Conservation (phyloP, 2,797 vertebrate species). For the Chelonia mydas region DNA sequence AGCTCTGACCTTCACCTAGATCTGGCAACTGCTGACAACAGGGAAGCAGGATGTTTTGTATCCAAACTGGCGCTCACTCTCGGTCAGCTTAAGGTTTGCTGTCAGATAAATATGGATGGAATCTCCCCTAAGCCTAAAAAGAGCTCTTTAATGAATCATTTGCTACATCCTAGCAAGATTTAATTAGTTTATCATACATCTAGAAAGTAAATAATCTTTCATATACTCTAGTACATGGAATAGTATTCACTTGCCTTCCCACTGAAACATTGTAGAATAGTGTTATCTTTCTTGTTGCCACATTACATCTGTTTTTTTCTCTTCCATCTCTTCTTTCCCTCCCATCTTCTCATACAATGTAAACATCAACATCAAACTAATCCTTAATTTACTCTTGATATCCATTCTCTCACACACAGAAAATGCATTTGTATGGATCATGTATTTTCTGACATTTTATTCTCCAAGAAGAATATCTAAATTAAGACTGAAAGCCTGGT, state of each 20-base stretch:
- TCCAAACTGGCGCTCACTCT: neutral
- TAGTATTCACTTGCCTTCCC: neutral
- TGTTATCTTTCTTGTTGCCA: neutral
- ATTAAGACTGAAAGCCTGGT: neutral
- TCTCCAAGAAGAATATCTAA: neutral
- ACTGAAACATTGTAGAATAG: neutral
- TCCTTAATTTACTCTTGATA: neutral
- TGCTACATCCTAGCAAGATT: neutral
- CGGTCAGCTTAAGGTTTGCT: neutral
- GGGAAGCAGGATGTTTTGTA: neutral
- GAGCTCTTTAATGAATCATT: neutral
- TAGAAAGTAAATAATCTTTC: neutral
- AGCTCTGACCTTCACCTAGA: neutral
- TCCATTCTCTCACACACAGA: neutral
- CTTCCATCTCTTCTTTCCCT: neutral
- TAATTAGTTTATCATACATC: neutral
- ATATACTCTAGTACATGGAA: neutral
- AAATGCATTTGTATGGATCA: neutral
- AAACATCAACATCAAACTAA: neutral
- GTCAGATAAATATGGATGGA: neutral
- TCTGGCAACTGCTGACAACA: neutral
- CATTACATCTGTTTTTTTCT: neutral
- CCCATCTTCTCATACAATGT: neutral
- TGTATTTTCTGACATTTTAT: neutral
- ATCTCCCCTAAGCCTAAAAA: neutral